Evolutionary conservation across 2,888 invertebrate species (phyloP).

Genomic region (Sipunculus nudus): DNA sequence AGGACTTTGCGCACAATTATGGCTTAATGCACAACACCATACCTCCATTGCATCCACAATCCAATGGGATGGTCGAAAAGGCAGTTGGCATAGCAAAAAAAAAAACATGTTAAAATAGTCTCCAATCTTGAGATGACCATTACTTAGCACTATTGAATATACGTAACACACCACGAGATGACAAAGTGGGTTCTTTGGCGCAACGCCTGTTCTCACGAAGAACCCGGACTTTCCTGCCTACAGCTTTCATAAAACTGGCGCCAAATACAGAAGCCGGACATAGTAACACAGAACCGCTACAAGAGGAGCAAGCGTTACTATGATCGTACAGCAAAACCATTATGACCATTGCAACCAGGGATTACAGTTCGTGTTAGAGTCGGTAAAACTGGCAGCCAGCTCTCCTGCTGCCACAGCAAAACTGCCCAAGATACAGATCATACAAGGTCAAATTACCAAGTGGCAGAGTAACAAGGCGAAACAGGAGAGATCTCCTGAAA

Average conservation of each 20-base stretch:
- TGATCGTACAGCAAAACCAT: too few species aligned
- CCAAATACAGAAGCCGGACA: too few species aligned
- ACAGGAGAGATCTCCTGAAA: slow-evolving; percentile 1
- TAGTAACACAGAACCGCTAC: too few species aligned
- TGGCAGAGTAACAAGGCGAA: background rate
- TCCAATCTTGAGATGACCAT: slow-evolving; percentile 2
- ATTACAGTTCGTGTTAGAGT: too few species aligned
- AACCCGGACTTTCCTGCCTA: slow-evolving; percentile 5
- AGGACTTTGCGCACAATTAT: slow-evolving; percentile 13
- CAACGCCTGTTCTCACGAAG: slow-evolving; percentile 8
- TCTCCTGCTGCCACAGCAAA: too few species aligned
- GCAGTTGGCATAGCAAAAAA: slow-evolving; percentile 25
- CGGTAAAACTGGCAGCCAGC: too few species aligned
- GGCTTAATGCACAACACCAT: slow-evolving; percentile 12
- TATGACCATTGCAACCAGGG: too few species aligned
- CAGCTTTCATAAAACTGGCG: background rate
- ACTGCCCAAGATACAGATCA: too few species aligned
- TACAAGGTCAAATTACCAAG: too few species aligned
- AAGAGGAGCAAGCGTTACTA: too few species aligned
- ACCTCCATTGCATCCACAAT: slow-evolving; percentile 17
- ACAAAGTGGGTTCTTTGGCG: slow-evolving; percentile 18
- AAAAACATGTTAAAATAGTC: too few species aligned
- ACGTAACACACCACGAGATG: slow-evolving; percentile 26
- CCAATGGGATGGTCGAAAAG: slow-evolving; percentile 27
- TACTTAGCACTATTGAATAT: slow-evolving; percentile 20